Percentiles rank a stretch among this genome's conserved stretches.
These are phyloP conservation scores for Otolemur crassicaudatus DNA, from an alignment of 2,797 vertebrate genomes.

Conservation along the genomic window DNA sequence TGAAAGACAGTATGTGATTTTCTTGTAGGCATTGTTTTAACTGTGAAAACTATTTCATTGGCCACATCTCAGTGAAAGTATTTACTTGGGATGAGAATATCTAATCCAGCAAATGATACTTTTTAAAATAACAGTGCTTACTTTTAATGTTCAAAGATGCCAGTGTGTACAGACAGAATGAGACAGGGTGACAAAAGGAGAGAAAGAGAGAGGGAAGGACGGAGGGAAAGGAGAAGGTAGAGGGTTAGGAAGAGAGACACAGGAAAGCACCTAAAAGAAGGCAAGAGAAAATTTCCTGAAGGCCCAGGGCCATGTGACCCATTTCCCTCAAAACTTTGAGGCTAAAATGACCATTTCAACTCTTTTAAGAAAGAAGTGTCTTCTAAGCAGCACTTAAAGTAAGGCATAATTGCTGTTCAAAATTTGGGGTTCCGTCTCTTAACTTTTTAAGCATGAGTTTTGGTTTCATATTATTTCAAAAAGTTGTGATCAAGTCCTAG, in stretches of 20 bases:
- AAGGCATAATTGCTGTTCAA: background rate
- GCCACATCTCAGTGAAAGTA: background rate
- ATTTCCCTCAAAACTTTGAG: background rate
- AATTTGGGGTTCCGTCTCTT: background rate
- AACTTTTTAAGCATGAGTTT: background rate
- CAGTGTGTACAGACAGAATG: background rate
- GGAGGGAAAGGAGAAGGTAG: rapidly evolving
- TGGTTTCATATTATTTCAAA: constrained; percentile 32
- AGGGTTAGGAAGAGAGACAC: too few species aligned
- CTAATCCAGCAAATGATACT: background rate
- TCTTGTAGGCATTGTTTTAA: constrained; percentile 26
- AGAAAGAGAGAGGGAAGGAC: too few species aligned
- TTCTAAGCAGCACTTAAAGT: background rate
- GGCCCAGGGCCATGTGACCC: background rate
- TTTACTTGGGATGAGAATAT: background rate
- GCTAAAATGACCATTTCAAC: background rate
- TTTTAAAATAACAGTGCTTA: constrained; percentile 4
- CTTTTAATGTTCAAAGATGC: background rate
- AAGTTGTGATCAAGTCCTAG: background rate
- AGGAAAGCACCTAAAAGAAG: background rate
- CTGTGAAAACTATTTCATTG: constrained; percentile 35
- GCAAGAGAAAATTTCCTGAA: background rate
- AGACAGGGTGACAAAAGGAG: background rate
- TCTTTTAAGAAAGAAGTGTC: background rate
- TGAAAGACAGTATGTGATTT: constrained; percentile 54